Base-by-base conservation (phyloP, 2,888 invertebrate genomes). In the Cinara cedri region DNA sequence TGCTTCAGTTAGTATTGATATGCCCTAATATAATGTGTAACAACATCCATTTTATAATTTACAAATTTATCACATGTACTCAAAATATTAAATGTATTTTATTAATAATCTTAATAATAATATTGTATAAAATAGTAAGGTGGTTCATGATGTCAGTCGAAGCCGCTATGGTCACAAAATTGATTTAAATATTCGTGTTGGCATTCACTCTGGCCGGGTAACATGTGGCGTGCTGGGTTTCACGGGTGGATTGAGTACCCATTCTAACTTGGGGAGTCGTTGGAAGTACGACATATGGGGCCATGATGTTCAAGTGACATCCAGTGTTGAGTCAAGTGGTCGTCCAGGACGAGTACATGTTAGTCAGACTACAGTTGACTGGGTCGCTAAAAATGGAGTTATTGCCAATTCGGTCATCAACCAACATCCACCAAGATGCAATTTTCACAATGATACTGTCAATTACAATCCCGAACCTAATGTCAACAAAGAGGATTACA, bases 211-310 rank as follows among this genome's bases (percentile, higher is more conserved):
- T 0, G 96, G 96, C 0, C 89, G 95, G 1, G 96, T 96, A 74
- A 87, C 96, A 66, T 95, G 96, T 85, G 96, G 96, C 16, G 96
- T 96, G 57, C 88, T 96, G 81, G 96, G 96, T 0, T 88, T 95
- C 72, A 89, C 94, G 82, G 95, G 96, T 87, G 11, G 42, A 26
- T 44, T 42, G 1, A 1, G 2, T 0, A 63, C 11, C 11, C 34
- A 16, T 9, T 54, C 74, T 21, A n/a, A 42, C 1, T 42, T 13
- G 6, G 74, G 63, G 1, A 74, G 51, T 9, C 74, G 63, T 63
- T 96, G 96, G 96, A 95, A 96, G 86, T 93, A 95, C 86, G 96
- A 96, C 85, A 96, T 96, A 11, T 96, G 95, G 94, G 94, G 94
- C 82, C 95, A 95, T 86, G 96, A 96, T 86, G 96, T 96, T 83